Percentiles rank a stretch among this genome's conserved stretches.
Conservation (phyloP, 1,140 invertebrate species). For the Ctenoplectra terminalis region DNA sequence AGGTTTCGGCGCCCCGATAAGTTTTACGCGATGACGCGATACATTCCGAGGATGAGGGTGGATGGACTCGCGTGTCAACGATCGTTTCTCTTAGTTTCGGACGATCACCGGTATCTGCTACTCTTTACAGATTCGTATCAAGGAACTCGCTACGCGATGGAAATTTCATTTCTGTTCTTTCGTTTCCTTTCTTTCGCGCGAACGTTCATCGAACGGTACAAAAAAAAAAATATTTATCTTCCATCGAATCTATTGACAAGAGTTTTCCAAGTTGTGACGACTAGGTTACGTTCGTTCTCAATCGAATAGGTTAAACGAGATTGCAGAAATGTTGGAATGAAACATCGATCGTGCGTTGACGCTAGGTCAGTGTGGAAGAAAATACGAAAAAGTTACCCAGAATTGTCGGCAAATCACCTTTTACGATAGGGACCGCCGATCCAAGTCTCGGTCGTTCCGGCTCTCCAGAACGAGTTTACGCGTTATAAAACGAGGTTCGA, state of each 20-base stretch:
- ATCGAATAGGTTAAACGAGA: too few species aligned
- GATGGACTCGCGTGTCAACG: constrained; percentile 53
- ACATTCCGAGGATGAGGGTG: constrained; percentile 71
- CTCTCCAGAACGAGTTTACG: constrained; percentile 25
- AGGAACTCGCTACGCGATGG: not conserved
- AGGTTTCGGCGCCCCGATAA: constrained; percentile 27
- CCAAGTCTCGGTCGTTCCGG: not conserved
- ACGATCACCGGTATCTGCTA: constrained; percentile 56
- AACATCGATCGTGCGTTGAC: not conserved
- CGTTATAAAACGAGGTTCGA: constrained; percentile 45
- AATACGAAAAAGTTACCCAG: not conserved
- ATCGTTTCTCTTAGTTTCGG: not conserved
- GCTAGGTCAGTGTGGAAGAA: not conserved
- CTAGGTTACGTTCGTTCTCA: too few species aligned
- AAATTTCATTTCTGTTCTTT: not conserved
- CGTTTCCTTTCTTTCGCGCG: not conserved
- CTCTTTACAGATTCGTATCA: too few species aligned
- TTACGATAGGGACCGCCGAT: constrained; percentile 12
- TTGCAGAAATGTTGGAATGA: not conserved
- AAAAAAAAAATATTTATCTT: too few species aligned
- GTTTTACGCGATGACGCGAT: constrained; percentile 66
- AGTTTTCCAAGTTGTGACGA: too few species aligned
- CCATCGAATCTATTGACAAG: not conserved
- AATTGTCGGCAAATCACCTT: constrained; percentile 27
- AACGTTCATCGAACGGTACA: not conserved